Evolutionary conservation across 2,113 vertebrate genomes (phyloP), one percentile per base, ranked within the genome.

Genomic region (Jacana jacana): DNA sequence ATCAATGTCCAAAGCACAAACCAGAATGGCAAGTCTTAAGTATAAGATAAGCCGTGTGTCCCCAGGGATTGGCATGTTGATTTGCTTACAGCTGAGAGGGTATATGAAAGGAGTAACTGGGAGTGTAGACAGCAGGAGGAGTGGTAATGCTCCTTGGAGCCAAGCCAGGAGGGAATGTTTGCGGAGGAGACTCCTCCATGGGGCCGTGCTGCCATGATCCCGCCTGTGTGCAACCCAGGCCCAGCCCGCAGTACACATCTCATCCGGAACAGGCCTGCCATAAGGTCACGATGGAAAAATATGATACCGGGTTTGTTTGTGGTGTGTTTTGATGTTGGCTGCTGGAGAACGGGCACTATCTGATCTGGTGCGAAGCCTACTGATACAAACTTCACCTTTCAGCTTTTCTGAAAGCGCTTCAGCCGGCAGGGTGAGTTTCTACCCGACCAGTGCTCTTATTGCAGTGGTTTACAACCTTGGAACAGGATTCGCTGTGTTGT

Each of bases 1-100:
- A 94, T 96, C 95, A 96, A 96, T 93, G 93, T 94, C 93, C 90
- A 96, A 92, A 93, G 95, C 72, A 87, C 90, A 95, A 94, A 88
- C 93, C 58, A 92, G 86, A 95, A 85, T 96, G 88, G 92, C 91
- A 96, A 92, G 88, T 92, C 92, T 93, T 94, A 92, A 96, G 65
- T 94, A 81, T 92, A 94, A 97, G 31, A 86, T 95, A 89, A 93
- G 80, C 80, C 96, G 33, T 91, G 90, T 89, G 90, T 94, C 93
- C 95, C 83, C 60, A 92, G 83, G 90, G 95, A 95, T 91, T 96
- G 96, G 89, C 93, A 95, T 71, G 83, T 97, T 96, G 95, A 96
- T 97, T 97, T 96, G 88, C 86, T 94, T 97, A 90, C 93, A 96
- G 95, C 93, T 96, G 94, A 95, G 71, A 76, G 87, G 68, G 44